Percentiles rank a stretch among this genome's conserved stretches.
Conservation (phyloP, 2,797 vertebrate species). For the Furcifer pardalis region DNA sequence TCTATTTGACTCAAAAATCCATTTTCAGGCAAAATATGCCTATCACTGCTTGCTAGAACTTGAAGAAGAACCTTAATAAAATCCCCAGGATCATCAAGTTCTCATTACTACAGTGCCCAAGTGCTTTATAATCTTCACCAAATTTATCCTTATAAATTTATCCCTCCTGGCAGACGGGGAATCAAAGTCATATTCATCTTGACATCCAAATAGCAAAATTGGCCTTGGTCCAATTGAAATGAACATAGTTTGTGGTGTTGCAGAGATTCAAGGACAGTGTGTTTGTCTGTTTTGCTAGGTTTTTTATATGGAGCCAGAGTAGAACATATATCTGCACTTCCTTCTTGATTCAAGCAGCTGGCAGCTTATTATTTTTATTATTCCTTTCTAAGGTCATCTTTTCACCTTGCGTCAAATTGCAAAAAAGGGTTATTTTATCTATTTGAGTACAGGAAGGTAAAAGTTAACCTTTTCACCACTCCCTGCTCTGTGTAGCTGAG, state of each 20-base stretch:
- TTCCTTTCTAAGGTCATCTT: background rate
- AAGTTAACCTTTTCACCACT: background rate
- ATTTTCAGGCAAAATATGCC: background rate
- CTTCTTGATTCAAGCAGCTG: background rate
- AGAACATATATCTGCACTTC: background rate
- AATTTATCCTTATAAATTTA: background rate
- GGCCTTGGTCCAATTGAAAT: background rate
- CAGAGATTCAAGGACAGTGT: background rate
- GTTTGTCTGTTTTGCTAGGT: background rate
- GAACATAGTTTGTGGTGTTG: background rate
- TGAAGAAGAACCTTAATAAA: conserved; percentile 2
- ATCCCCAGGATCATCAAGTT: conserved; percentile 1
- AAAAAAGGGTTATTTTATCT: background rate
- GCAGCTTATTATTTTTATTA: background rate
- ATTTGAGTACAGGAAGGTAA: background rate
- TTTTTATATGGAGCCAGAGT: background rate
- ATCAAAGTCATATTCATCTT: background rate
- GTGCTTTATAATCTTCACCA: background rate
- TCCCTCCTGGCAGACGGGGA: background rate
- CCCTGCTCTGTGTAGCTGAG: background rate
- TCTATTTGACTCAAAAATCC: background rate
- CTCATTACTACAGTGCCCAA: background rate
- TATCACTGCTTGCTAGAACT: background rate
- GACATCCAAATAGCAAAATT: background rate
- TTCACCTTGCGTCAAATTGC: background rate